Percentiles rank a stretch among this genome's conserved stretches.
phyloP scores from a whole-genome alignment of 2,113 vertebrate genomes.

The Cyrtonyx montezumae region DNA sequence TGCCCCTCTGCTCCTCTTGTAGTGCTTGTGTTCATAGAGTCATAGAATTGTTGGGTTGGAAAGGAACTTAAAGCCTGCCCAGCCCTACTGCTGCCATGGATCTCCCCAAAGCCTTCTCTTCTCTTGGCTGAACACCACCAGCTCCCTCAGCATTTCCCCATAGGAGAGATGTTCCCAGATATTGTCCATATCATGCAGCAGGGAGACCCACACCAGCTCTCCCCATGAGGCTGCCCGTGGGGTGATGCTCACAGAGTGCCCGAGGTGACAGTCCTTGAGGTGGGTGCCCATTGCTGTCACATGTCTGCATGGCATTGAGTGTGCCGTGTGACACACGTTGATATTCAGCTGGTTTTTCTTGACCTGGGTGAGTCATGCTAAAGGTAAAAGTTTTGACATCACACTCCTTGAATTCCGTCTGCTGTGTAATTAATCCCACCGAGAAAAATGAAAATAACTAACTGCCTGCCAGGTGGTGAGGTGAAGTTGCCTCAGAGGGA shows the following conservation, averaged over 20 bases:
- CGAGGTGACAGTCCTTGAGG: background rate
- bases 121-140: too few relatives aligned
- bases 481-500: background rate
- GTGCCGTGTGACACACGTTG: background rate
- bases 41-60: background rate
- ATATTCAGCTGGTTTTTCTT: background rate
- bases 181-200: too few relatives aligned
- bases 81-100: background rate
- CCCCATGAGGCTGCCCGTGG: background rate
- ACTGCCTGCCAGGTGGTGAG: background rate
- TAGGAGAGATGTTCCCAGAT: too few relatives aligned
- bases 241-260: background rate
- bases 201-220: too few relatives aligned
- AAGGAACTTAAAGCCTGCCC: background rate
- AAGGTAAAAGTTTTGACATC: background rate
- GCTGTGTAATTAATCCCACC: background rate
- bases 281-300: fast-evolving
- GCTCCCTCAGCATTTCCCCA: too few relatives aligned
- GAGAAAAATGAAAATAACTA: background rate
- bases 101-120: too few relatives aligned
- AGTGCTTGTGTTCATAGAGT: background rate
- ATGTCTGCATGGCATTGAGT: background rate
- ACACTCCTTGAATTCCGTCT: background rate
- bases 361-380: background rate
- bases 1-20: background rate